These are phyloP conservation scores for Adrianichthys oophorus DNA, from an alignment of 2,797 vertebrate genomes.

Conservation along the genomic window DNA sequence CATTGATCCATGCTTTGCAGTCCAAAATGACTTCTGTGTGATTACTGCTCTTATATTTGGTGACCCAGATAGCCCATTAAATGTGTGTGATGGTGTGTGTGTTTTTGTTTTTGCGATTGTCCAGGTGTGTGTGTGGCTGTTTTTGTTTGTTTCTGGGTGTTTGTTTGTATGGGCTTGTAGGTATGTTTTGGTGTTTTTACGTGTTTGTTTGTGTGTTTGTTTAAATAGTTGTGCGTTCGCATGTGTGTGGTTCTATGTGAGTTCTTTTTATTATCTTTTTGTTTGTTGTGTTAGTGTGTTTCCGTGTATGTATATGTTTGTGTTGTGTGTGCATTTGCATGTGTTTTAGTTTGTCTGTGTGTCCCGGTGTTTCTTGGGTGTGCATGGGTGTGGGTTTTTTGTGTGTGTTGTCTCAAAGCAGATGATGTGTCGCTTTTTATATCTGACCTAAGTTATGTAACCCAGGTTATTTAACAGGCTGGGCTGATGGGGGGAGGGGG, in stretches of 20 bases:
- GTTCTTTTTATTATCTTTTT: no score
- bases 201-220: background rate
- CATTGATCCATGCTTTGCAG: constrained; percentile 65
- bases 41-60: constrained; percentile 58
- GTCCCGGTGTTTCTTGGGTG: constrained; percentile 21
- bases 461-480: constrained; percentile 67
- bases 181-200: background rate
- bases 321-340: no score
- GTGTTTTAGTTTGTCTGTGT: constrained; percentile 5
- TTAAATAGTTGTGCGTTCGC: no score
- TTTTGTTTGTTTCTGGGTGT: constrained; percentile 19
- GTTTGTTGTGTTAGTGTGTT: no score
- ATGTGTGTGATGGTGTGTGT: constrained; percentile 32
- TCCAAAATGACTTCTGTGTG: constrained; percentile 58
- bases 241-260: no score
- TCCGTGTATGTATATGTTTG: no score
- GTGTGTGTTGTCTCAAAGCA: constrained; percentile 37
- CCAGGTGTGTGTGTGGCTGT: background rate
- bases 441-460: constrained; percentile 69
- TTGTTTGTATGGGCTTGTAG: constrained; percentile 7
- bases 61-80: constrained; percentile 58
- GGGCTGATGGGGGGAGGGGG: constrained; percentile 33
- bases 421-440: constrained; percentile 62
- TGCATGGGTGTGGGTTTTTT: constrained; percentile 13
- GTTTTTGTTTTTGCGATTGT: constrained; percentile 23